Evolutionary conservation across 2,888 invertebrate genomes (phyloP), one percentile per base, ranked within the genome.

Genomic region (Hedychridium roseum): DNA sequence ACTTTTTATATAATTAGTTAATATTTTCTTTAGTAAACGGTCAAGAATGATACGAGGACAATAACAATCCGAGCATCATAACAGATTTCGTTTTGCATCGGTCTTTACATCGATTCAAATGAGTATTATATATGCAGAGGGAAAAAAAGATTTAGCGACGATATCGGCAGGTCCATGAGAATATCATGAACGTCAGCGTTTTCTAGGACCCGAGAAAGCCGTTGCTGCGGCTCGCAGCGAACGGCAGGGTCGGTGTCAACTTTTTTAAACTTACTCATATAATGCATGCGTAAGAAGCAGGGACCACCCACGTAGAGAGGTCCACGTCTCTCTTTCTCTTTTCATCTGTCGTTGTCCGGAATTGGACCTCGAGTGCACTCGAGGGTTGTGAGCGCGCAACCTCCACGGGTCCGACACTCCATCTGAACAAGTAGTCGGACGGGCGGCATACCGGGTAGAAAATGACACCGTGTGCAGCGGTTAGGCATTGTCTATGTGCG

Each of bases 271-370:
- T 66, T 65, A n/a, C n/a, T n/a, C n/a, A 64, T 65, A 67, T 70
- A 74, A 75, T 74, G 73, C 69, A 74, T 72, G 68, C 68, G 70
- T 65, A 68, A 68, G 70, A 74, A 73, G 75, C 73, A 75, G 69
- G 75, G 78, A 77, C 78, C 78, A 78, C 78, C 78, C 78, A 78
- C 73, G 69, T 68, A 60, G 76, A 74, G 60, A 59, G 55, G 50
- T 56, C 55, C n/a, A n/a, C n/a, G n/a, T 58, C 63, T 63, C 58
- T 35, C n/a, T 17, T n/a, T 35, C 35, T 35, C 35, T 35, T 15
- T 38, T 26, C 15, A 3, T 35, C 35, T 51, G 57, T 60, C 66
- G 66, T 70, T 75, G n/a, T n/a, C n/a, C n/a, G 68, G 71, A 71
- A 71, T 70, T 54, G 59, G 60, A n/a, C 60, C 66, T 74, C 65